Base-by-base conservation (phyloP, 2,888 invertebrate species). In the Napeogenes inachia region DNA sequence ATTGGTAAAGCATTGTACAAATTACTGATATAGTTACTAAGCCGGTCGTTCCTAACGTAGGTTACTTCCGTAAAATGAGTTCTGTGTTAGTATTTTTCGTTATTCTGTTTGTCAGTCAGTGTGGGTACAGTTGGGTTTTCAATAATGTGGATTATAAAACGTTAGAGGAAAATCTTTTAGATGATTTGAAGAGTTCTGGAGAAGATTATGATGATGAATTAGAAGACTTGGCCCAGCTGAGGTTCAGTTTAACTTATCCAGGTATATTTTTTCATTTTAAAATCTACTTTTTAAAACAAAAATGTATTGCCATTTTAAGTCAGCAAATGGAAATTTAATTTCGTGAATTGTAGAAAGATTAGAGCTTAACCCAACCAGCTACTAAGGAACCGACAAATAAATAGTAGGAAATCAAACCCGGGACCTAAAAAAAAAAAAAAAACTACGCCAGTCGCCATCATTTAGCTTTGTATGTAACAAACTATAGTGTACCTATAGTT, bases 231-330 rank as follows among this genome's bases (percentile, higher is more conserved):
- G 68, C 64, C 2, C 59, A 61, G 8, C 50, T 70, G 21, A 77
- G 68, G 21, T 69, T 83, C 53, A 73, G 66, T 66, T 70, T 83
- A 60, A 79, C 81, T 57, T 84, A 77, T 70, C 84, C 84, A 65
- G 82, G 84, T 83, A 68, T 68, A 74, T 64, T 45, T 47, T 12
- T 30, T 8, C 8, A 12, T 30, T 30, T 30, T 30, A 30, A 50
- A 10, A 12, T 2, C 10, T 2, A 10, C 3, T 12, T 42, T 3
- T 21, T 21, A 21, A 21, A 21, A 21, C 21, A 21, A 21, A 21
- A 21, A 21, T 21, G 21, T 21, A 21, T 21, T 21, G 21, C 21
- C 21, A 21, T 21, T 21, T 21, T 21, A 12, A 42, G 42, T 10
- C 3, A 10, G 10, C 42, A 42, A 12, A 42, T 42, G 35, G 35